Evolutionary conservation across 2,113 vertebrate species (phyloP), one percentile per base, ranked within the genome.

Genomic region (Chloropsis hardwickii): DNA sequence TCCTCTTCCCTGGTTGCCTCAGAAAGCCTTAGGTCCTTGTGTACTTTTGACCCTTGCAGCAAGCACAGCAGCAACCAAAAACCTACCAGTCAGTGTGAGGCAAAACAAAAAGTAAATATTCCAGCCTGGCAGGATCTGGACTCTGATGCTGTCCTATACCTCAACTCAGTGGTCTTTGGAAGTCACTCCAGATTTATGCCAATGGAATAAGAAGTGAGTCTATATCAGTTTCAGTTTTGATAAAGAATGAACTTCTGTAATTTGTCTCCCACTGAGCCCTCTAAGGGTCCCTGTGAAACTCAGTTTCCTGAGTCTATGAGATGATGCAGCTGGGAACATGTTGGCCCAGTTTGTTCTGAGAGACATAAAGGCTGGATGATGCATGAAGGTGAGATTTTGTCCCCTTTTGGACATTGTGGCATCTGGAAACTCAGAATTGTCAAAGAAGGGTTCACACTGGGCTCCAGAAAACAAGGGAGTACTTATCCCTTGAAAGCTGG

Each of bases 301-400:
- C 2, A 22, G 6, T 22, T 80, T 83, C 18, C 29, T 1, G 0
- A 64, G 45, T 13, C 35, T 40, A 1, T 28, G 33, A 62, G 56
- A 20, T 17, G 17, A 8, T 47, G 66, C 48, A 53, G 19, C n/a
- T 77, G 24, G 5, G 10, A 60, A 10, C 0, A 5, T 0, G 0
- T 12, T 7, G 2, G 40, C 40, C 14, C 17, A 3, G 0, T 28
- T 25, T 42, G 11, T 72, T 77, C 54, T 66, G 69, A 73, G 27
- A 16, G 15, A 17, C 10, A 44, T 73, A 45, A 86, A 65, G 31
- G 25, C 22, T 88, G 56, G 39, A 53, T 27, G 31, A 44, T 28
- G 12, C 3, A 37, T 29, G 21, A 42, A 65, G 31, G 12, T 31
- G 33, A 73, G 45, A n/a, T 53, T 73, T 93, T 48, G 16, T 20